Conservation (phyloP, 2,888 invertebrate species). For the Thereva unica region DNA sequence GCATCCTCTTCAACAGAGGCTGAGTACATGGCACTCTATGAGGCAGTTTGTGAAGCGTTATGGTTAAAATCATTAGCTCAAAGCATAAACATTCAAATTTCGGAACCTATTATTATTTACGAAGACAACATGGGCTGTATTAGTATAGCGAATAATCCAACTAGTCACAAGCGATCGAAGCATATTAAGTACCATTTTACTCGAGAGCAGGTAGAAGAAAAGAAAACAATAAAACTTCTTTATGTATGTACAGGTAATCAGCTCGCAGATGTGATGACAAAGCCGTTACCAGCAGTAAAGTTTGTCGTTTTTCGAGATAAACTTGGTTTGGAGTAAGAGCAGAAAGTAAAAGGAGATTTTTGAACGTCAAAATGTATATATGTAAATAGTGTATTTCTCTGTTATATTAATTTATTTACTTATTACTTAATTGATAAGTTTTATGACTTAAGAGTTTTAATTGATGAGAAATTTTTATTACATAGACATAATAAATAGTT, state of each 20-base stretch:
- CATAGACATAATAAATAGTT: too few relatives aligned
- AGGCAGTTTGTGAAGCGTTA: conserved; percentile 24
- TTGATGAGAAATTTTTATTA: too few relatives aligned
- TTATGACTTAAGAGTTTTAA: too few relatives aligned
- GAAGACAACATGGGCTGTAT: conserved; percentile 38
- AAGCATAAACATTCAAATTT: conserved; percentile 20
- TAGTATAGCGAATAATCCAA: conserved; percentile 39
- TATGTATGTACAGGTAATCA: conserved; percentile 41
- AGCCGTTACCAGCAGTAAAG: conserved; percentile 38
- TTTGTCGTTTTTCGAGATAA: conserved; percentile 27
- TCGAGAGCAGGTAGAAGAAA: conserved; percentile 37
- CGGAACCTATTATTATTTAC: conserved; percentile 11
- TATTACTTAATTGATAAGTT: too few relatives aligned
- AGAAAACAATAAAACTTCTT: conserved; percentile 30
- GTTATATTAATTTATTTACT: too few relatives aligned
- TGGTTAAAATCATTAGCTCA: conserved; percentile 31
- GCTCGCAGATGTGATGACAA: conserved; percentile 37
- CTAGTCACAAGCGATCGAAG: conserved; percentile 38
- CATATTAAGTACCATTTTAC: conserved; percentile 38
- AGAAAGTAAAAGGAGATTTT: background rate
- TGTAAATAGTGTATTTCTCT: too few relatives aligned
- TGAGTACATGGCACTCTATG: conserved; percentile 27
- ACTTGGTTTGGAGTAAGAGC: conserved; percentile 30
- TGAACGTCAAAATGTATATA: background rate
- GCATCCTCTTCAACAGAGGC: conserved; percentile 31